Base-by-base conservation (phyloP, 1,140 invertebrate species). In the Lycorma delicatula region DNA sequence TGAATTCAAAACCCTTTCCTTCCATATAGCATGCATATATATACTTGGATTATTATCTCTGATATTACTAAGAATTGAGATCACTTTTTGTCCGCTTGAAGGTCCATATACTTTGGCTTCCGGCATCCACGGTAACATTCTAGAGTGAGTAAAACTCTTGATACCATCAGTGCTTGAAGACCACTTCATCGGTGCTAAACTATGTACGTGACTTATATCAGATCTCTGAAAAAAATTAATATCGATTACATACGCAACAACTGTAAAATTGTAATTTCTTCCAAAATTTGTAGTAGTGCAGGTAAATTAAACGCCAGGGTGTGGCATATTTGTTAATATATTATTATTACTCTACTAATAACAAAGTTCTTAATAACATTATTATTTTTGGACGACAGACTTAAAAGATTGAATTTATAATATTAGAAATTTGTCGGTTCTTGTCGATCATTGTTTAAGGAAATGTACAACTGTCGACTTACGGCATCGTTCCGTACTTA, bases 141-240 rank as follows among this genome's bases (percentile, higher is more conserved):
- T 75, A 71, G 64, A 81, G 80, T 60, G 72, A 72, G 36, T 66
- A 46, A 51, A 41, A 51, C 41, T 22, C 58, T 44, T 63, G 12
- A 63, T 63, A 2, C 60, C 64, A 16, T 67, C 63, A 1, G 67
- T 65, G 20, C 56, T 64, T 46, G 66, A 64, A 12, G 71, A 69
- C 80, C 79, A 84, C 20, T 74, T 67, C 85, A 87, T 87, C 23
- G 80, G 77, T 4, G 77, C 73, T 25, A 87, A 69, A 65, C 86
- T 83, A 60, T 83, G 79, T 27, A 83, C 65, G 66, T 84, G 77
- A 38, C 75, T 70, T 4, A 83, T 72, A 64, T 86, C 81, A 56
- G 76, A 72, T 55, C 79, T 34, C 59, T 64, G 54, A 2, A 58
- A 63, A 54, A 25, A 26, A 9, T n/a, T n/a, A n/a, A n/a, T n/a